Conservation (phyloP, 1,140 invertebrate species). For the Pseudobourletiella spinata region DNA sequence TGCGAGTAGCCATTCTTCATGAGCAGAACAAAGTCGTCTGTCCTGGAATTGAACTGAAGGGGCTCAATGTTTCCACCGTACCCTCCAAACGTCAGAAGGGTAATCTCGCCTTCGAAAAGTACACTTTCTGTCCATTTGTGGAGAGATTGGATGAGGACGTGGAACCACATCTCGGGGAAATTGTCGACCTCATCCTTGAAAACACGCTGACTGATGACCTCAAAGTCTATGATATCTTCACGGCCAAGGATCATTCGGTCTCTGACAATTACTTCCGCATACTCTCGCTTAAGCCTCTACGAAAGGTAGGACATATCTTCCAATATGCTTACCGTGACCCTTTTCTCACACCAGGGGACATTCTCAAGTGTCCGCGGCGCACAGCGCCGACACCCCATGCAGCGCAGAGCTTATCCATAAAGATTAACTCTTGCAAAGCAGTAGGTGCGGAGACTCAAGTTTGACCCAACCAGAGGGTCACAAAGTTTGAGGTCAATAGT, state of each 20-base stretch:
- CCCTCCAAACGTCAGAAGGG: conserved; percentile 47
- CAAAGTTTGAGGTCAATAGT: too few relatives aligned
- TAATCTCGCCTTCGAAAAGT: conserved; percentile 68
- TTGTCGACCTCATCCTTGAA: conserved; percentile 63
- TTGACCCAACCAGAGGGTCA: too few relatives aligned
- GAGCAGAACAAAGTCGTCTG: neutral
- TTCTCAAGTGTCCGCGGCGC: too few relatives aligned
- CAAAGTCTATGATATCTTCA: conserved; percentile 65
- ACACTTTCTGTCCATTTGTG: conserved; percentile 69
- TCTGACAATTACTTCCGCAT: neutral
- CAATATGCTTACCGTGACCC: too few relatives aligned
- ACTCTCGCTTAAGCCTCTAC: neutral
- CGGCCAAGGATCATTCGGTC: conserved; percentile 1
- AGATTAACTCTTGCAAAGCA: too few relatives aligned
- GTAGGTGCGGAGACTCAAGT: too few relatives aligned
- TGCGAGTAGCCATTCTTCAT: neutral
- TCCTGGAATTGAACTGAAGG: neutral
- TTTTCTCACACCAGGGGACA: too few relatives aligned
- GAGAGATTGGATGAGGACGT: neutral
- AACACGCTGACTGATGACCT: conserved; percentile 63
- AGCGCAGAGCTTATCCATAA: too few relatives aligned
- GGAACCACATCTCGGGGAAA: neutral
- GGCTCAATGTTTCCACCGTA: neutral
- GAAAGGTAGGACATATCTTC: too few relatives aligned
- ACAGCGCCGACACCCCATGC: too few relatives aligned